Evolutionary conservation across 2,797 vertebrate species (phyloP), one percentile per base, ranked within the genome.

Genomic region (Chaenodraco wilsoni): DNA sequence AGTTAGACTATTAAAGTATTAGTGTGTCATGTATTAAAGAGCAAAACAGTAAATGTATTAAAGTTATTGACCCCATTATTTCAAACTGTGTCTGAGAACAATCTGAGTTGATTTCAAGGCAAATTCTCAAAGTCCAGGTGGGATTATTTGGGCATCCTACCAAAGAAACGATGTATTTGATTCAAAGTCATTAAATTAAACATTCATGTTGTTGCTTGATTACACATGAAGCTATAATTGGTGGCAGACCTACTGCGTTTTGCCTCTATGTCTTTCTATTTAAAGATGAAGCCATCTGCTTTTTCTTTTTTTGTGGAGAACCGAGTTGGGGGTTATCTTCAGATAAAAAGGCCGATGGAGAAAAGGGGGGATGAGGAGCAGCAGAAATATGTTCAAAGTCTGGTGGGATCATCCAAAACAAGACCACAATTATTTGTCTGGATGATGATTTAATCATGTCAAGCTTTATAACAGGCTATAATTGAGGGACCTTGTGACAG

Each of bases 231-330:
- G 74, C 56, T 84, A 86, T 87, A 83, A 79, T 63, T 45, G 55
- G 62, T 40, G 56, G 72, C 76, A 69, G 74, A 66, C 74, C 64
- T 37, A 37, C 33, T 67, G 72, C 59, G 76, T 67, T 74, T 66
- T 69, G 54, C 60, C 70, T 74, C 57, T 54, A 27, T 69, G 71
- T 60, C 50, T 75, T 73, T 83, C 63, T 70, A 70, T 84, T 83
- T 80, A 68, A 75, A 69, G 72, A 84, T 65, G 55, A 40, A 78
- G 70, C 69, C 76, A 82, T 86, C 78, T 85, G 74, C 60, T 79
- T 78, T 23, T 70, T 77, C 65, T 49, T 10, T 55, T 55, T 56
- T 70, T 43, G 14, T 33, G 45, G 41, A 41, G 45, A 19, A 46
- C 33, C 33, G 44, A 16, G 62, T 49, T 9, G 60, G 77, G 60